Evolutionary conservation across 2,888 invertebrate genomes (phyloP).

Genomic region (Argyresthia goedartella): DNA sequence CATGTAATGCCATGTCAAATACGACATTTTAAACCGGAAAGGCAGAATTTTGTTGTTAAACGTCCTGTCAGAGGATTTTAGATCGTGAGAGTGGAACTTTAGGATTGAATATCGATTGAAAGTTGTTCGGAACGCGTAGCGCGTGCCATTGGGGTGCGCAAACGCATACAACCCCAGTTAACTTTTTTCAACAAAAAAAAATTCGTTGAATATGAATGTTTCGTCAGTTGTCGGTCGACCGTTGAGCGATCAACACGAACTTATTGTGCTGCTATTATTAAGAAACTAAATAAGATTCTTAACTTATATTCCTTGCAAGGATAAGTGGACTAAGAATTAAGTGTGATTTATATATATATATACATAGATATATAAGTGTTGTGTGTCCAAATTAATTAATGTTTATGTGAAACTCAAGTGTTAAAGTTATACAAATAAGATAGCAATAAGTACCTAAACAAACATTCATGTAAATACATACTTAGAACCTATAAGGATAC

Average conservation of each 20-base stretch:
- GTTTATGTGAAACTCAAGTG: background rate
- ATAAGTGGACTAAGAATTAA: too few relatives aligned
- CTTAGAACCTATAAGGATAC: background rate
- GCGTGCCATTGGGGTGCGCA: slow-evolving; percentile 64
- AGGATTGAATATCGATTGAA: slow-evolving; percentile 8
- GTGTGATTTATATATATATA: background rate
- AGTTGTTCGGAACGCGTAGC: slow-evolving; percentile 20
- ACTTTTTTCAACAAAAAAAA: too few relatives aligned
- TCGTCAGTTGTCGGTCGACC: slow-evolving; percentile 49
- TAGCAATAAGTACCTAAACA: background rate
- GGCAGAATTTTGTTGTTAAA: too few relatives aligned
- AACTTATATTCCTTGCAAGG: background rate
- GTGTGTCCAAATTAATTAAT: background rate
- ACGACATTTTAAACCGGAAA: background rate
- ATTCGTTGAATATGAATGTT: slow-evolving; percentile 38
- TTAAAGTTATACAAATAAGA: background rate
- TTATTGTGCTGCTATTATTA: background rate
- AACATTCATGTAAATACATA: background rate
- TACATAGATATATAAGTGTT: background rate
- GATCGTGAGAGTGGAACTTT: background rate
- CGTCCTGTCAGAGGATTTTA: too few relatives aligned
- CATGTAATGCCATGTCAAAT: too few relatives aligned
- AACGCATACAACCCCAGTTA: slow-evolving; percentile 38
- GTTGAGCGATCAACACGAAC: slow-evolving; percentile 18
- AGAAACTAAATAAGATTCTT: background rate